A percentile compares a stretch with the other conserved stretches of the same genome.
Evolutionary conservation across 2,888 invertebrate genomes (phyloP).

Genomic region (Orthosia gracilis): DNA sequence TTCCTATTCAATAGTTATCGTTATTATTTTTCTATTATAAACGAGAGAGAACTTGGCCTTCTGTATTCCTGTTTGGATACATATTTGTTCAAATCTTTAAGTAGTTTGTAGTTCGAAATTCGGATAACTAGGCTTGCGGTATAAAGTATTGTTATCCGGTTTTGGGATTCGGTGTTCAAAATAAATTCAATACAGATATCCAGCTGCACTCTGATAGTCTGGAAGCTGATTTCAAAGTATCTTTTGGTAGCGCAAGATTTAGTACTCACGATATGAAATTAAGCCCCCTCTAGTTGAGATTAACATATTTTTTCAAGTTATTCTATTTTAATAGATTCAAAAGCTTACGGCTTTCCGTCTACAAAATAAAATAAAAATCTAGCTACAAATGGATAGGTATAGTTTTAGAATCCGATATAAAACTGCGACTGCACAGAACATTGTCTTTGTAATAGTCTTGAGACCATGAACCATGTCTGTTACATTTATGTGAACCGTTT

Average conservation of each 20-base stretch:
- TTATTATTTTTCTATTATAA: slow-evolving; percentile 11
- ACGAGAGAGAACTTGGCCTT: neutral
- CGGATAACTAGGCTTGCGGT: neutral
- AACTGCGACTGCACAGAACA: slow-evolving; percentile 28
- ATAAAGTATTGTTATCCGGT: neutral
- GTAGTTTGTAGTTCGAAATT: neutral
- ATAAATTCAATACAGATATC: neutral
- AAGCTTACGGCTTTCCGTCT: neutral
- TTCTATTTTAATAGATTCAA: neutral
- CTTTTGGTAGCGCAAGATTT: neutral
- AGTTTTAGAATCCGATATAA: slow-evolving; percentile 1
- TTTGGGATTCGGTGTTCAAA: no score
- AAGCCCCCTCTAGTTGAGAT: no score
- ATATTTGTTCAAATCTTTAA: neutral
- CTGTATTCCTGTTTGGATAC: neutral
- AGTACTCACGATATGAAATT: no score
- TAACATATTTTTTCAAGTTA: no score
- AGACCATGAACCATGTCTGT: slow-evolving; percentile 14
- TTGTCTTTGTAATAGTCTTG: slow-evolving; percentile 28
- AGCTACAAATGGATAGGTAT: neutral
- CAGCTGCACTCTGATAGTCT: neutral
- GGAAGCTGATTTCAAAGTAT: neutral
- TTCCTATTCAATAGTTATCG: slow-evolving; percentile 21
- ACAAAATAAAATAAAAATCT: slow-evolving; percentile 10
- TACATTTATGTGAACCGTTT: slow-evolving; percentile 1